Conservation (phyloP, 2,113 vertebrate genomes). For the Rhinoderma darwinii region DNA sequence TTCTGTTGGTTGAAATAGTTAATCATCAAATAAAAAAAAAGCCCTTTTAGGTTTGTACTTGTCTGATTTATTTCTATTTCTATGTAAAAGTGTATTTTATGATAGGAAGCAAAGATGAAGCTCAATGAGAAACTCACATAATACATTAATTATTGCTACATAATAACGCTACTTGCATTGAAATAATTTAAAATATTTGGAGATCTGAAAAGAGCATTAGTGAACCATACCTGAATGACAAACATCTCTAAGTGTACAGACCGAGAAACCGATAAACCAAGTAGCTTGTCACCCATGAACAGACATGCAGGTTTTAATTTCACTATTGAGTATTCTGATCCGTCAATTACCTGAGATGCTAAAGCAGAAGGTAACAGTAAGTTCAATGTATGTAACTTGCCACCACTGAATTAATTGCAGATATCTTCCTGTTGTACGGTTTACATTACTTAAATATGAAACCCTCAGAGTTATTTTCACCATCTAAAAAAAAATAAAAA, state of each 20-base stretch:
- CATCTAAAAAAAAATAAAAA: not conserved
- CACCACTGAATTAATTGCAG: slow-evolving; percentile 55
- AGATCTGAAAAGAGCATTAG: not conserved
- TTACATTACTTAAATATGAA: slow-evolving; percentile 51
- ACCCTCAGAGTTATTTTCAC: slow-evolving; percentile 41
- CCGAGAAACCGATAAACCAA: slow-evolving; percentile 27
- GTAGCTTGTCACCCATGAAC: slow-evolving; percentile 16
- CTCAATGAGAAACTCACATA: too few relatives aligned
- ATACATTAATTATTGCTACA: not conserved
- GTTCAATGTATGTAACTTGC: slow-evolving; percentile 57
- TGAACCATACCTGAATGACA: not conserved
- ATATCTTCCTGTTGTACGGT: slow-evolving; percentile 42
- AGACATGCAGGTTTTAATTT: slow-evolving; percentile 48
- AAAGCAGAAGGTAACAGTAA: slow-evolving; percentile 54
- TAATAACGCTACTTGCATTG: not conserved
- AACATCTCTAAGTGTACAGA: not conserved
- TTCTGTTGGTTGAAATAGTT: too few relatives aligned
- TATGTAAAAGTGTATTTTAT: too few relatives aligned
- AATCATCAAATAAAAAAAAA: too few relatives aligned
- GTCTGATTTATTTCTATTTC: too few relatives aligned
- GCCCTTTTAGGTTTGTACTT: too few relatives aligned
- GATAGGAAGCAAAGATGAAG: too few relatives aligned
- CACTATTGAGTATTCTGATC: slow-evolving; percentile 56
- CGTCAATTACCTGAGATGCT: slow-evolving; percentile 45
- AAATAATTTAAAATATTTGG: not conserved